Evolutionary conservation across 2,113 vertebrate genomes (phyloP).

Genomic region (Triplophysa siluroides): DNA sequence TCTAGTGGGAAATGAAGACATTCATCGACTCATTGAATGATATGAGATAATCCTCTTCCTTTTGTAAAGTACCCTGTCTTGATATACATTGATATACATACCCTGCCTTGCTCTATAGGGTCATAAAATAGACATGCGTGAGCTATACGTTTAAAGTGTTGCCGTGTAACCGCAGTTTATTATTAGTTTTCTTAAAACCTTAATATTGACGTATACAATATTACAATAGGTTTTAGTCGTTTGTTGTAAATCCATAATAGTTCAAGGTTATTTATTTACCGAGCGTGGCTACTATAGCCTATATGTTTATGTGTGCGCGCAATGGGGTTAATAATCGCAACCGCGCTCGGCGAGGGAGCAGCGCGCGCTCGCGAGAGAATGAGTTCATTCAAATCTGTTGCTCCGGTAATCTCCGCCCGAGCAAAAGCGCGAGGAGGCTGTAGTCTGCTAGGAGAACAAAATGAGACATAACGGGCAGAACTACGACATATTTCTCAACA

Average conservation of each 20-base stretch:
- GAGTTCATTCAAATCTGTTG: slow-evolving; percentile 53
- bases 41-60: slow-evolving; percentile 19
- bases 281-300: background rate
- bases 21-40: slow-evolving; percentile 28
- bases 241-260: too few relatives aligned
- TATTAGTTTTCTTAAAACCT: too few relatives aligned
- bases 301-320: background rate
- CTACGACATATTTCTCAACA: slow-evolving; percentile 33
- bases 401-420: slow-evolving; percentile 54
- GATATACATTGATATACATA: too few relatives aligned
- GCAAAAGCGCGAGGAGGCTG: slow-evolving; percentile 26
- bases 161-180: too few relatives aligned
- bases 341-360: background rate
- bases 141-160: too few relatives aligned
- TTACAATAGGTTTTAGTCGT: too few relatives aligned
- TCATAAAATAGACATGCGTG: too few relatives aligned
- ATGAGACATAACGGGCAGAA: slow-evolving; percentile 48
- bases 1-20: slow-evolving; percentile 27
- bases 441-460: slow-evolving; percentile 15
- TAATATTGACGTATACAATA: too few relatives aligned
- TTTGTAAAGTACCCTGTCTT: background rate
- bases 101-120: too few relatives aligned
- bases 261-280: too few relatives aligned
- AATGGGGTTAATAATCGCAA: background rate
- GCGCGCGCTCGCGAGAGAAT: slow-evolving; percentile 56